Base-by-base conservation (phyloP, 2,888 invertebrate genomes). In the Coelinius sp. region DNA sequence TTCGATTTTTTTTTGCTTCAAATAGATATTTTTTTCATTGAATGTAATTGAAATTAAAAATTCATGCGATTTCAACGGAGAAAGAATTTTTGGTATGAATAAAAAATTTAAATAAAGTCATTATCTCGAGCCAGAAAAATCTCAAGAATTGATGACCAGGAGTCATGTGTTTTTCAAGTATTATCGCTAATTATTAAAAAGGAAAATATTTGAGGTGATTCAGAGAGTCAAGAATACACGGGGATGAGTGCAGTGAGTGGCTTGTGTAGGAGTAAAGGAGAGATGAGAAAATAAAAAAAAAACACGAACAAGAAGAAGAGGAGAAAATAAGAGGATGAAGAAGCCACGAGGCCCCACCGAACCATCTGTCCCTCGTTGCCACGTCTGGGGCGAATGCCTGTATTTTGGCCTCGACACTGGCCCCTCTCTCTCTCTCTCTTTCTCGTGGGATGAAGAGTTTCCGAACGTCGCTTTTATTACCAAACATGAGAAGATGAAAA, bases 351-450 rank as follows among this genome's bases (percentile, higher is more conserved):
- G 62, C 62, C 75, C 73, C 70, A 71, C 73, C 66, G 71, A 66
- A 73, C 79, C 81, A 82, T 83, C 82, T 82, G 82, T 83, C 82
- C 82, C 80, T 81, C 79, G 82, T 82, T 82, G 82, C 82, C 82
- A 81, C 80, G 79, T 82, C 82, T 80, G 78, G 46, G 53, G 41
- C 38, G 78, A 78, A 79, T 79, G 75, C 75, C 71, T 75, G 72
- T 70, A 68, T 75, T 73, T 76, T 52, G 72, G 73, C 68, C 46
- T 69, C 66, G 59, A 14, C 49, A 53, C 71, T 22, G 31, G 22
- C 31, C 31, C 20, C 35, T 4, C 31, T 6, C 31, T 46, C 8
- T 27, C 44, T 62, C 44, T 62, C 52, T 64, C 46, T 63, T 27
- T 20, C 49, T 52, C 41, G 27, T 35, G 24, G 22, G 24, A 52